Evolutionary conservation across 2,888 invertebrate species (phyloP).

Genomic region (Graphium colonna): DNA sequence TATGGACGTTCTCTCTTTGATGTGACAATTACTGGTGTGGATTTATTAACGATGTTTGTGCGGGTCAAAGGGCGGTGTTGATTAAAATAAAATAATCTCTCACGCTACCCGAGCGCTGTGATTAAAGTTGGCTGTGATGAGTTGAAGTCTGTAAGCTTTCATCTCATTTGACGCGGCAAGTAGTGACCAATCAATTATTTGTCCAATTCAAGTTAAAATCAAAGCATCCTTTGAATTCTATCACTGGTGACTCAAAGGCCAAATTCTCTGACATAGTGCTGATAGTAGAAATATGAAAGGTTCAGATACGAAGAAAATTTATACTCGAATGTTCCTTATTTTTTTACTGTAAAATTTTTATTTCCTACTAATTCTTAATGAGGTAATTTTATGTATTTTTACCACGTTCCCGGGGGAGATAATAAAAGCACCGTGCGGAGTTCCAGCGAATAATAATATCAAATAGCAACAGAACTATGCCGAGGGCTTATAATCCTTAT

Average conservation of each 20-base stretch:
- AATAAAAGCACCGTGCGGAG: constrained; percentile 8
- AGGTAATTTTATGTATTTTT: constrained; percentile 7
- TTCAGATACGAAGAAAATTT: too few relatives aligned
- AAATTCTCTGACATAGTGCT: too few relatives aligned
- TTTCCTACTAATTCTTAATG: too few relatives aligned
- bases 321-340: too few relatives aligned
- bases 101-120: neutral
- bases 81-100: constrained; percentile 11
- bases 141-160: too few relatives aligned
- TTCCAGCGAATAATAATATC: constrained; percentile 3
- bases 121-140: neutral
- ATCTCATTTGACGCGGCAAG: too few relatives aligned
- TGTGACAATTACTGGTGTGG: constrained; percentile 16
- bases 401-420: constrained; percentile 4
- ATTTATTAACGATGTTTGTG: constrained; percentile 13
- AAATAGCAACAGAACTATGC: constrained; percentile 1
- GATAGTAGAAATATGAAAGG: too few relatives aligned
- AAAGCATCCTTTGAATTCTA: too few relatives aligned
- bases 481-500: neutral
- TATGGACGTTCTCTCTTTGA: constrained; percentile 21
- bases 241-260: too few relatives aligned
- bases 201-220: too few relatives aligned
- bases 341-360: too few relatives aligned
- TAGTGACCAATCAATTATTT: too few relatives aligned
- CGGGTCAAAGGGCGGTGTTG: neutral